Conservation (phyloP, 1,140 invertebrate genomes). For the Globodera rostochiensis region DNA sequence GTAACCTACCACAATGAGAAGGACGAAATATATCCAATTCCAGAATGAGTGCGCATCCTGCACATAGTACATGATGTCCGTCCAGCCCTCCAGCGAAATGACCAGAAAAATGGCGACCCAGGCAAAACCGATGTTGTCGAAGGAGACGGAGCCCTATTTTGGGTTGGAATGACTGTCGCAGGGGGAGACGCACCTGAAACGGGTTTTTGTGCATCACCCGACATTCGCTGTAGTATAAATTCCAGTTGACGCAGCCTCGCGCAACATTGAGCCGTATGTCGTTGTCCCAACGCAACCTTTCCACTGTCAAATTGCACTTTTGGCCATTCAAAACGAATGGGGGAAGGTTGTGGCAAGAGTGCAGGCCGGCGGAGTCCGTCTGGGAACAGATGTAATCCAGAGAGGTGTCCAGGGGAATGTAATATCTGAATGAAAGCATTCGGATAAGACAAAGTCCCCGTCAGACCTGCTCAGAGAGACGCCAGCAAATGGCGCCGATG, state of each 20-base stretch:
- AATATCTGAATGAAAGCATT: conserved; percentile 65
- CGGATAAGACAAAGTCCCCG: background rate
- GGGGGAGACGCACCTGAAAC: conserved; percentile 72
- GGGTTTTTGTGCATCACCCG: conserved; percentile 89
- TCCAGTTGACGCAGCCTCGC: conserved; percentile 88
- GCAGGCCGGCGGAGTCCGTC: conserved; percentile 90
- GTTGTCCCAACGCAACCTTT: conserved; percentile 61
- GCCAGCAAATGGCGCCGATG: conserved; percentile 50
- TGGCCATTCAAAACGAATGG: conserved; percentile 75
- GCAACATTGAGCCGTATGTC: background rate
- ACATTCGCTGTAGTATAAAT: conserved; percentile 94
- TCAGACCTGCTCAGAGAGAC: conserved; percentile 58
- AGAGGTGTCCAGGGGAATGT: conserved; percentile 74
- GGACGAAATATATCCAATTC: conserved; percentile 99
- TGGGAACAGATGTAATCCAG: conserved; percentile 96
- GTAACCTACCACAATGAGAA: conserved; percentile 90
- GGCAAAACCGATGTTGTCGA: conserved; percentile 98
- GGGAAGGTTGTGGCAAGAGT: conserved; percentile 83
- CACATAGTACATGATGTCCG: conserved; percentile 97
- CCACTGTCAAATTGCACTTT: conserved; percentile 68
- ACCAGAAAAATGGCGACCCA: conserved; percentile 99
- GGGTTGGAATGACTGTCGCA: background rate
- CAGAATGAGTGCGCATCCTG: conserved; percentile 99
- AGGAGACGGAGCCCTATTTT: conserved; percentile 88
- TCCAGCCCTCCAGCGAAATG: conserved; percentile 82